A percentile compares a stretch with the other conserved stretches of the same genome.
Evolutionary conservation across 2,113 vertebrate species (phyloP).

Genomic region (Nyctereutes procyonoides): DNA sequence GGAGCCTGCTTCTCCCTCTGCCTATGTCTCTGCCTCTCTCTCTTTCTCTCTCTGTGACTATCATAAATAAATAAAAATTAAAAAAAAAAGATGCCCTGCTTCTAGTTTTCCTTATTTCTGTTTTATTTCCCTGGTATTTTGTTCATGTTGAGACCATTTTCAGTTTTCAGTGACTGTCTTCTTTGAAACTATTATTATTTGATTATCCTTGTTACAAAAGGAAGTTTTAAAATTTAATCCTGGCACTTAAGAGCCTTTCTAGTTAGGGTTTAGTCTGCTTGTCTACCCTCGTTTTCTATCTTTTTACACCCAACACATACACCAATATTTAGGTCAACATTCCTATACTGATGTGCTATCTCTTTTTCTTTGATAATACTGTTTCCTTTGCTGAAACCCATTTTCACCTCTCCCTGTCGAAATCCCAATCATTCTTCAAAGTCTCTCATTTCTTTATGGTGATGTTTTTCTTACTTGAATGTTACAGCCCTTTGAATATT

Average conservation of each 20-base stretch:
- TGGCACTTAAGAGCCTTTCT: background rate
- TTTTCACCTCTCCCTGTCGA: background rate
- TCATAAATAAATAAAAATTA: too few relatives aligned
- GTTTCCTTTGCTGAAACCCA: constrained; percentile 19
- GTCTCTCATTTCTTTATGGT: background rate
- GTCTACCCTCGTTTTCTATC: background rate
- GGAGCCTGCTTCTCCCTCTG: too few relatives aligned
- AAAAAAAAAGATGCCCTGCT: too few relatives aligned
- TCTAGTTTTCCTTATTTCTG: background rate
- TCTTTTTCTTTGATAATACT: constrained; percentile 32
- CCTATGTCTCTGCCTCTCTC: too few relatives aligned
- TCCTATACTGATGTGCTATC: background rate
- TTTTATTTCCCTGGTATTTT: background rate
- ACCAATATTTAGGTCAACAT: background rate
- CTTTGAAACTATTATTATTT: background rate
- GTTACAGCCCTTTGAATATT: constrained; percentile 9
- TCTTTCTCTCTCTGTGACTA: too few relatives aligned
- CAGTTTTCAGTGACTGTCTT: background rate
- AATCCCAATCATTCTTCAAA: constrained; percentile 32
- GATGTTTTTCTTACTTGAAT: background rate
- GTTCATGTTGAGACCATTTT: background rate
- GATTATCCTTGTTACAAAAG: background rate
- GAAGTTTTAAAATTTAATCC: constrained; percentile 2
- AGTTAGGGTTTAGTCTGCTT: background rate
- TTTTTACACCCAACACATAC: background rate